Conservation (phyloP, 2,888 invertebrate species). For the Taenaris catops region DNA sequence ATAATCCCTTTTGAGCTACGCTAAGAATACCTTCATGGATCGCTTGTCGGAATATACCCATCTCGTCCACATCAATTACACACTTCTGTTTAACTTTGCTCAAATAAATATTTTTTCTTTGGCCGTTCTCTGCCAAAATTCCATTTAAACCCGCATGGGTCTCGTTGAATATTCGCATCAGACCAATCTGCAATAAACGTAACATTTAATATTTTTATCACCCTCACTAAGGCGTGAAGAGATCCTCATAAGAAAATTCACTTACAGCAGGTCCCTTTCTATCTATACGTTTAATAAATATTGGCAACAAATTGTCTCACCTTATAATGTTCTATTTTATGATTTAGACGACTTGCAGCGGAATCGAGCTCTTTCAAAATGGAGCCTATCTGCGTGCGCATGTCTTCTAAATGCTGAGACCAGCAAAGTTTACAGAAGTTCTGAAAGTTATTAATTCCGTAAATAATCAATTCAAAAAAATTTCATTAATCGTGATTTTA, state of each 20-base stretch:
- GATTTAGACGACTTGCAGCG: conserved; percentile 68
- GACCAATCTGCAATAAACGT: conserved; percentile 37
- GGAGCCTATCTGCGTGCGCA: conserved; percentile 76
- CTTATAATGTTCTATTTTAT: conserved; percentile 78
- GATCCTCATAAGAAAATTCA: too few species aligned
- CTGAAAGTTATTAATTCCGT: too few species aligned
- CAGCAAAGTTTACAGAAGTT: conserved; percentile 82
- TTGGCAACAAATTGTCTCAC: too few species aligned
- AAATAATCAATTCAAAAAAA: too few species aligned
- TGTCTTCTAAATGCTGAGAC: conserved; percentile 78
- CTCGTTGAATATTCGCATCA: conserved; percentile 34
- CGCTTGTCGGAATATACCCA: conserved; percentile 30
- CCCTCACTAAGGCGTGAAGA: too few species aligned
- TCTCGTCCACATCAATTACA: conserved; percentile 48
- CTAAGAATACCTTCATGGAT: conserved; percentile 5
- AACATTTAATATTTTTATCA: too few species aligned
- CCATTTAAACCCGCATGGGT: conserved; percentile 32
- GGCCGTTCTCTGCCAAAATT: conserved; percentile 30
- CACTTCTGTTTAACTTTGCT: conserved; percentile 46
- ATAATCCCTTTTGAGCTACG: too few species aligned
- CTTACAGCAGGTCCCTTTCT: too few species aligned
- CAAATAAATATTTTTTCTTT: conserved; percentile 31
- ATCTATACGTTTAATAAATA: too few species aligned
- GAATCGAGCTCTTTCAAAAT: conserved; percentile 78
- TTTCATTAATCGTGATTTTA: too few species aligned